Percentiles rank a stretch among this genome's conserved stretches.
These are phyloP conservation scores for Crotalus horridus DNA, from an alignment of 2,113 vertebrate species.

Conservation along the genomic window DNA sequence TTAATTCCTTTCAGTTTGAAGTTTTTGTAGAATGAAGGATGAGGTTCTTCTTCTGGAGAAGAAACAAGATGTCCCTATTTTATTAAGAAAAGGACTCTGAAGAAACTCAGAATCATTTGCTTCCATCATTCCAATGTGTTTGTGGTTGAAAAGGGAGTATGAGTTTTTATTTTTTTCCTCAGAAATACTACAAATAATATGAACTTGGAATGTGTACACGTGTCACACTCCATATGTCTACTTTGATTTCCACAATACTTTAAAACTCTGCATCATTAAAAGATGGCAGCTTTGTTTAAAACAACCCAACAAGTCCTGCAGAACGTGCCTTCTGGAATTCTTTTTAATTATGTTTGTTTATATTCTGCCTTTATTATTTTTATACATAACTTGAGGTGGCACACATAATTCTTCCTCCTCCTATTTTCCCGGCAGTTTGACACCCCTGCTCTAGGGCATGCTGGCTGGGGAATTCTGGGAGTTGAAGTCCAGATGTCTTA, in stretches of 20 bases:
- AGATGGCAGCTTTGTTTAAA: not conserved
- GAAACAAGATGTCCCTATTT: constrained; percentile 6
- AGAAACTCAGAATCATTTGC: not conserved
- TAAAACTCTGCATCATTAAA: not conserved
- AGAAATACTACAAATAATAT: not conserved
- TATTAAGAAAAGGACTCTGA: not conserved
- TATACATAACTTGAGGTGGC: not conserved
- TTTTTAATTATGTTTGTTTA: not conserved
- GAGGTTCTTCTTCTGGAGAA: not conserved
- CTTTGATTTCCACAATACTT: not conserved
- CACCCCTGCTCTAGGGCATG: too few relatives aligned
- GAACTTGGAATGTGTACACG: not conserved
- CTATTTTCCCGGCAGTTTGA: too few relatives aligned
- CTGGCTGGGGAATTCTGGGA: too few relatives aligned
- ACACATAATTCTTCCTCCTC: not conserved
- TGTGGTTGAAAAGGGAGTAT: not conserved
- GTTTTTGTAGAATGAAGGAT: constrained; percentile 1
- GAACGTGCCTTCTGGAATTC: not conserved
- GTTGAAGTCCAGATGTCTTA: too few relatives aligned
- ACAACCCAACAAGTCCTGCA: not conserved
- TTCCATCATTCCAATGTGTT: constrained; percentile 7
- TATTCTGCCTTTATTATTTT: not conserved
- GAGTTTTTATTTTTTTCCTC: not conserved
- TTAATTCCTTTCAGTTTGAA: constrained; percentile 6
- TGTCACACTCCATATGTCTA: not conserved